These are phyloP conservation scores for Matsumyia berberina DNA, from an alignment of 2,888 invertebrate genomes.

Conservation along the genomic window DNA sequence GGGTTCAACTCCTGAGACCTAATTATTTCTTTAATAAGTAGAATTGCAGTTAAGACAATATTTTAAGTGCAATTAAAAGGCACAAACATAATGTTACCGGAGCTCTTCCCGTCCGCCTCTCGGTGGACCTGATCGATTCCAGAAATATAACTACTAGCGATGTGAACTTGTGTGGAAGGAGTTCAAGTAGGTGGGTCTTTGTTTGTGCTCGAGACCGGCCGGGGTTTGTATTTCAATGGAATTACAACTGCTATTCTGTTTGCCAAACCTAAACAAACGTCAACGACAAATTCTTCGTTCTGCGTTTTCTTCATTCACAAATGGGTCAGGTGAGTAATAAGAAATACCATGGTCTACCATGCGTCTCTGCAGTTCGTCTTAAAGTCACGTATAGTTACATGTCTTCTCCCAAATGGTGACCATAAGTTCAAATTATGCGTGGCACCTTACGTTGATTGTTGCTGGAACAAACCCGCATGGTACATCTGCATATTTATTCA, in stretches of 20 bases:
- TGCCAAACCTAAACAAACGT: slow-evolving; percentile 19
- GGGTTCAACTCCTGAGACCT: too few relatives aligned
- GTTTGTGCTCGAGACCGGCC: slow-evolving; percentile 21
- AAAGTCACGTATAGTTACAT: not conserved
- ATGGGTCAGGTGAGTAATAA: slow-evolving; percentile 58
- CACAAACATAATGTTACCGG: too few relatives aligned
- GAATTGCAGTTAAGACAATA: slow-evolving; percentile 70
- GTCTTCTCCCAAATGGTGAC: not conserved
- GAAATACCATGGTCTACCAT: slow-evolving; percentile 16
- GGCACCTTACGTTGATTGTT: not conserved
- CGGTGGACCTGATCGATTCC: slow-evolving; percentile 26
- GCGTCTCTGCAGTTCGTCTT: not conserved
- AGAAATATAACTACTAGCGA: slow-evolving; percentile 18
- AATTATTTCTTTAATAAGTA: too few relatives aligned
- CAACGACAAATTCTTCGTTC: slow-evolving; percentile 23
- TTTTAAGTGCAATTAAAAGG: slow-evolving; percentile 73
- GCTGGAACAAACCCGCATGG: too few relatives aligned
- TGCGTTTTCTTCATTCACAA: too few relatives aligned
- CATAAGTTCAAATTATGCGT: slow-evolving; percentile 13
- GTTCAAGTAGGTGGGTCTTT: slow-evolving; percentile 49
- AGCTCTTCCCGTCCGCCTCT: not conserved
- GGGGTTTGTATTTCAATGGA: slow-evolving; percentile 46
- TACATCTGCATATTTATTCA: not conserved
- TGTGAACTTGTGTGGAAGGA: slow-evolving; percentile 27
- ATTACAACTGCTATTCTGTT: slow-evolving; percentile 55